phyloP scores from a whole-genome alignment of 2,113 vertebrate species.

The Scolopax mira region DNA sequence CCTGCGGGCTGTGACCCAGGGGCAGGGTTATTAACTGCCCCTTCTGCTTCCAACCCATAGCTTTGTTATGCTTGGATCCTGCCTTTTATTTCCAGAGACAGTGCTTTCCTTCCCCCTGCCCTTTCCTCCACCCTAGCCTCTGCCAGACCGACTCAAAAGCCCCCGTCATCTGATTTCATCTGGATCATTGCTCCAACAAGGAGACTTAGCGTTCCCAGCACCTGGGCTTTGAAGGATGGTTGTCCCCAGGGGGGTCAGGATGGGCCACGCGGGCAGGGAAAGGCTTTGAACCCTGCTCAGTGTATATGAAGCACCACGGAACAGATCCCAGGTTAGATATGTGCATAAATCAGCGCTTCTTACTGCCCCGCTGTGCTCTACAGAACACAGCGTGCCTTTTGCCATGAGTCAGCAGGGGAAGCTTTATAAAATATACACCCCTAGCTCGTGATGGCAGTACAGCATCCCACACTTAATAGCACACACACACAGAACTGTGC shows the following conservation, averaged over 20 bases:
- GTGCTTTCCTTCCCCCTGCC: not conserved
- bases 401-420: not conserved
- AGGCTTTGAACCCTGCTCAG: not conserved
- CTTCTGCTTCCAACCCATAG: not conserved
- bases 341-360: not conserved
- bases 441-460: not conserved
- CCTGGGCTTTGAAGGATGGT: not conserved
- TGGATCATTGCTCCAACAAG: not conserved
- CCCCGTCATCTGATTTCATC: not conserved
- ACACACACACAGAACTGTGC: not conserved
- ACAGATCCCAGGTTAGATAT: not conserved
- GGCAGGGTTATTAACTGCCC: not conserved
- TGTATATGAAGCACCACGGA: not conserved
- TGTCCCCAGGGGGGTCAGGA: not conserved
- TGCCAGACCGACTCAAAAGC: not conserved
- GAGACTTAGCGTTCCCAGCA: fast-evolving
- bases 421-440: not conserved
- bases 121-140: not conserved
- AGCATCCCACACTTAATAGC: not conserved
- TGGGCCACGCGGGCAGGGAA: not conserved
- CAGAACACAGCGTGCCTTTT: not conserved
- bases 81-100: not conserved
- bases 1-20: not conserved
- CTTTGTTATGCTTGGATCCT: not conserved
- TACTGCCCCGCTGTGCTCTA: not conserved